Percentiles rank a stretch among this genome's conserved stretches.
Evolutionary conservation across 2,797 vertebrate species (phyloP).

Genomic region (Poeciliopsis gracilis): DNA sequence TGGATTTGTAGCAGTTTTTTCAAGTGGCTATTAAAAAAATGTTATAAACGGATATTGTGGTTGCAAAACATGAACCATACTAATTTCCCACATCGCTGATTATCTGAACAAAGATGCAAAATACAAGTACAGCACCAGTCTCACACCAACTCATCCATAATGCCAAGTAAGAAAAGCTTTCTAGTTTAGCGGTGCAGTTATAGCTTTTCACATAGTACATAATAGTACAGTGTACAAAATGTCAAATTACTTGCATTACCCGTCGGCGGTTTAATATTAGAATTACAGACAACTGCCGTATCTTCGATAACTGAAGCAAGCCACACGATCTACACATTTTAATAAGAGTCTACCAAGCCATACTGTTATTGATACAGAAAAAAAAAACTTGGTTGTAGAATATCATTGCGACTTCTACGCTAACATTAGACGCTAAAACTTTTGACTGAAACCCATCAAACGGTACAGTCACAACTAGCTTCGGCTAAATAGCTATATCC

Average conservation of each 20-base stretch:
- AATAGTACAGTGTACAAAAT: neutral
- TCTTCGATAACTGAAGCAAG: neutral
- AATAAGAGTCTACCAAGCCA: neutral
- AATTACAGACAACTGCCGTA: neutral
- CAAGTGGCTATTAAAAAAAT: neutral
- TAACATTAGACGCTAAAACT: neutral
- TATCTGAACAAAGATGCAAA: neutral
- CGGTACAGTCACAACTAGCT: constrained; percentile 10
- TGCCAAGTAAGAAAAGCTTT: neutral
- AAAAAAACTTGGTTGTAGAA: neutral
- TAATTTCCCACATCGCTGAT: neutral
- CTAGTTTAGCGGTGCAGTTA: neutral
- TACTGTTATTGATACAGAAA: too few relatives aligned
- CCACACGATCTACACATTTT: neutral
- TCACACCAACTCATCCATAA: neutral
- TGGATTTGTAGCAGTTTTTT: neutral
- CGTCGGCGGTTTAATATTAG: neutral
- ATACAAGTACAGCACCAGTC: neutral
- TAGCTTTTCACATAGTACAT: neutral
- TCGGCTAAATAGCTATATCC: neutral
- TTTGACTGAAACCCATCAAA: constrained; percentile 2
- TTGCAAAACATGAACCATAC: neutral
- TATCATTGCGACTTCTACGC: neutral
- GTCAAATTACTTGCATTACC: neutral
- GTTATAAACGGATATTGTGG: neutral